These are phyloP conservation scores for Marasmarcha lunaedactyla DNA, from an alignment of 2,888 invertebrate species.

Conservation along the genomic window DNA sequence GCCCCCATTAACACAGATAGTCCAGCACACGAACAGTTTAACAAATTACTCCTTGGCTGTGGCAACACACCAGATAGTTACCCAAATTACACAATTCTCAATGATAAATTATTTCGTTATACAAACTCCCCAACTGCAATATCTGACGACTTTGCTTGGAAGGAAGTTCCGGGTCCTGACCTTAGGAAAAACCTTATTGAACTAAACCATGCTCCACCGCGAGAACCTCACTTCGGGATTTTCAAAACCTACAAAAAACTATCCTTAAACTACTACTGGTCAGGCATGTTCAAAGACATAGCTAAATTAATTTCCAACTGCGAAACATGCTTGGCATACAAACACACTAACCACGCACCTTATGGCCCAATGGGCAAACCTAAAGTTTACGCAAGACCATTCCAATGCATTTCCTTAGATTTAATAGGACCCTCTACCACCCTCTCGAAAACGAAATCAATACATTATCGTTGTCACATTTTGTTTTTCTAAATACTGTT, in stretches of 20 bases:
- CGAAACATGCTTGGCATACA: constrained; percentile 5
- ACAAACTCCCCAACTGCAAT: no score
- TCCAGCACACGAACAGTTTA: no score
- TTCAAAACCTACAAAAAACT: constrained; percentile 4
- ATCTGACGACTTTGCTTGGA: constrained; percentile 7
- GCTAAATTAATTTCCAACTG: constrained; percentile 3
- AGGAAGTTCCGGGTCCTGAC: background rate
- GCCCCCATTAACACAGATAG: no score
- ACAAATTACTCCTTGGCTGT: no score
- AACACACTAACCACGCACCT: constrained; percentile 2
- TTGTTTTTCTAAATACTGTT: constrained; percentile 8
- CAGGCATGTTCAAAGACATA: constrained; percentile 3
- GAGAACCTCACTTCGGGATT: constrained; percentile 1
- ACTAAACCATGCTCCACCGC: background rate
- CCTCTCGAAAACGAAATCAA: no score
- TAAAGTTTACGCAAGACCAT: constrained; percentile 10
- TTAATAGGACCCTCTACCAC: constrained; percentile 6
- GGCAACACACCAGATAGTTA: no score
- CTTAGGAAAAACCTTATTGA: background rate
- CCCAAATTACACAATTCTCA: no score
- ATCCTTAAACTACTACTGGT: constrained; percentile 1
- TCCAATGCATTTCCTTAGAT: constrained; percentile 7
- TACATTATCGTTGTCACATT: no score
- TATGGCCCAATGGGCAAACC: constrained; percentile 11
- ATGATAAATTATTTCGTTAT: no score